These are phyloP conservation scores for Melieria omissa DNA, from an alignment of 2,888 invertebrate genomes.

Conservation along the genomic window DNA sequence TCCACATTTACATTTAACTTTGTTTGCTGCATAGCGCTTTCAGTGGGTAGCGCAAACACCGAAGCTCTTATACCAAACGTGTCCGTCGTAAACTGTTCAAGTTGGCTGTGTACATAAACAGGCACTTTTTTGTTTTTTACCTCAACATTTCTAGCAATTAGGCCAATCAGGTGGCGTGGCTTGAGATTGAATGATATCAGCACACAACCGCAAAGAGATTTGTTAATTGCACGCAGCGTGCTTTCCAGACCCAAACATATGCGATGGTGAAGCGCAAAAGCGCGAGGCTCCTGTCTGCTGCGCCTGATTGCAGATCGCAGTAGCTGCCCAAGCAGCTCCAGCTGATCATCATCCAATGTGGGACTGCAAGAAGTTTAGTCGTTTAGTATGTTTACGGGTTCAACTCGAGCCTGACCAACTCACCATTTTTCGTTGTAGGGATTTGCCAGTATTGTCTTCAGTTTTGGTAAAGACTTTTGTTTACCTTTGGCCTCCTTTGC, in stretches of 20 bases:
- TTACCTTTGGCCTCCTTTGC: slow-evolving; percentile 54
- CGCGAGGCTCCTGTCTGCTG: slow-evolving; percentile 37
- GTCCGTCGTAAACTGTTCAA: slow-evolving; percentile 52
- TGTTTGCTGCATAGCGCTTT: background rate
- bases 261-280: slow-evolving; percentile 44
- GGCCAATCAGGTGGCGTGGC: slow-evolving; percentile 51
- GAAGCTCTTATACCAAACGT: slow-evolving; percentile 54
- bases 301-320: slow-evolving; percentile 40
- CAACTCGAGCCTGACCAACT: background rate
- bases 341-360: slow-evolving; percentile 48
- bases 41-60: slow-evolving; percentile 49
- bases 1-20: slow-evolving; percentile 40
- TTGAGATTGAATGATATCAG: slow-evolving; percentile 55
- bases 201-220: slow-evolving; percentile 50
- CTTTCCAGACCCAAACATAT: slow-evolving; percentile 57
- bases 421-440: slow-evolving; percentile 53
- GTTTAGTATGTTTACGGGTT: background rate
- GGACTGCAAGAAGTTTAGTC: slow-evolving; percentile 45
- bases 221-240: slow-evolving; percentile 54
- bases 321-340: slow-evolving; percentile 43
- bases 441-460: slow-evolving; percentile 57
- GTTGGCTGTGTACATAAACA: slow-evolving; percentile 54
- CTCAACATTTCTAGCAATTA: slow-evolving; percentile 53
- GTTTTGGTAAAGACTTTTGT: slow-evolving; percentile 53
- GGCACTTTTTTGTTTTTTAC: slow-evolving; percentile 49